A percentile compares a stretch with the other conserved stretches of the same genome.
Evolutionary conservation across 2,797 vertebrate species (phyloP).

Genomic region (Characodon lateralis): DNA sequence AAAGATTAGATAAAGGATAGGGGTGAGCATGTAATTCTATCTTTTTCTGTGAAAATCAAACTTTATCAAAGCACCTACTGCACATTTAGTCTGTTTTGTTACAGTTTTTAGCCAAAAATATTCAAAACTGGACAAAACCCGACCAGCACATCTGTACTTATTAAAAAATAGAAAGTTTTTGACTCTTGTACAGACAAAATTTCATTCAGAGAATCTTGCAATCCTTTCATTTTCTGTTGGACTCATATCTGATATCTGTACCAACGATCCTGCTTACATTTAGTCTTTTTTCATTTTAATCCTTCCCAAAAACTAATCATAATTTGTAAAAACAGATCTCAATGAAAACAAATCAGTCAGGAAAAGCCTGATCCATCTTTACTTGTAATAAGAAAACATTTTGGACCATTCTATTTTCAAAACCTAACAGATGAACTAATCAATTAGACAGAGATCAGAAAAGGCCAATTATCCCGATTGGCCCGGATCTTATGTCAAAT

Average conservation of each 20-base stretch:
- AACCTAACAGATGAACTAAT: not conserved
- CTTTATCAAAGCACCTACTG: not conserved
- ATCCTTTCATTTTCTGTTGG: not conserved
- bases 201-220: not conserved
- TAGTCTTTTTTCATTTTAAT: not conserved
- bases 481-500: not conserved
- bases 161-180: not conserved
- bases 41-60: not conserved
- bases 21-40: not conserved
- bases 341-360: not conserved
- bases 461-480: not conserved
- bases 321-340: not conserved
- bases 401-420: not conserved
- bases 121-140: not conserved
- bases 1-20: not conserved
- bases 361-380: not conserved
- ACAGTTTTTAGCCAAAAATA: not conserved
- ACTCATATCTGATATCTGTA: not conserved
- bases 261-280: not conserved
- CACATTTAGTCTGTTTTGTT: not conserved
- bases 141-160: too few relatives aligned
- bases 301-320: not conserved
- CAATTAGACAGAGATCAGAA: not conserved
- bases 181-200: not conserved
- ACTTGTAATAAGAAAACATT: not conserved